These are phyloP conservation scores for Coregonus suidteri DNA, from an alignment of 2,797 vertebrate genomes.

Conservation along the genomic window DNA sequence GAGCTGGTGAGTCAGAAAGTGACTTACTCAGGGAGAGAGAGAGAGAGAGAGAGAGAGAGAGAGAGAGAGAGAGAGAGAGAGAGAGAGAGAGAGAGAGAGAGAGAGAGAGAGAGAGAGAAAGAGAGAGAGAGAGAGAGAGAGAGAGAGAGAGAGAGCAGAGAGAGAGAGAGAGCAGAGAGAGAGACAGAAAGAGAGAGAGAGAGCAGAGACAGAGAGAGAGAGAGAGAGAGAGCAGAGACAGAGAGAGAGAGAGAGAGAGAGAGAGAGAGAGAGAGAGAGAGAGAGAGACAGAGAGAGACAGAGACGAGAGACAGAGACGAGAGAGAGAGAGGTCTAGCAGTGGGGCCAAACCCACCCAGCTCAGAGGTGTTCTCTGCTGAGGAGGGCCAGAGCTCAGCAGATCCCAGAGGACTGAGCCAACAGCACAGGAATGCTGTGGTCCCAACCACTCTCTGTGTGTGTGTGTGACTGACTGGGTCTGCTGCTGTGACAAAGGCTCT, in stretches of 20 bases:
- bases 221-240: background rate
- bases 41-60: constrained; percentile 21
- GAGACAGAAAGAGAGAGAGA: background rate
- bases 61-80: constrained; percentile 26
- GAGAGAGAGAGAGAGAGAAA: background rate
- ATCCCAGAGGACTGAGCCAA: constrained; percentile 1
- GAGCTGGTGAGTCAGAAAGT: too few relatives aligned
- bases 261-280: too few relatives aligned
- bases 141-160: too few relatives aligned
- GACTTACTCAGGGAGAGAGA: background rate
- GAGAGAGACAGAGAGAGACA: too few relatives aligned
- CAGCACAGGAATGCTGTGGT: background rate
- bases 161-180: too few relatives aligned
- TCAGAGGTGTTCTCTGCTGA: background rate
- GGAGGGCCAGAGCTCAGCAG: background rate
- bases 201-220: background rate
- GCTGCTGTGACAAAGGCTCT: background rate
- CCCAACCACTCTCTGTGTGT: background rate
- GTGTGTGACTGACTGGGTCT: constrained; percentile 6
- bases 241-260: background rate
- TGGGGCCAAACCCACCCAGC: constrained; percentile 10
- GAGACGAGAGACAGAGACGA: too few relatives aligned
- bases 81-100: background rate
- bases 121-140: constrained; percentile 17
- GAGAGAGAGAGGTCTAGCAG: background rate